A percentile compares a stretch with the other conserved stretches of the same genome.
Evolutionary conservation across 2,797 vertebrate genomes (phyloP).

Genomic region (Sebastes cheni): DNA sequence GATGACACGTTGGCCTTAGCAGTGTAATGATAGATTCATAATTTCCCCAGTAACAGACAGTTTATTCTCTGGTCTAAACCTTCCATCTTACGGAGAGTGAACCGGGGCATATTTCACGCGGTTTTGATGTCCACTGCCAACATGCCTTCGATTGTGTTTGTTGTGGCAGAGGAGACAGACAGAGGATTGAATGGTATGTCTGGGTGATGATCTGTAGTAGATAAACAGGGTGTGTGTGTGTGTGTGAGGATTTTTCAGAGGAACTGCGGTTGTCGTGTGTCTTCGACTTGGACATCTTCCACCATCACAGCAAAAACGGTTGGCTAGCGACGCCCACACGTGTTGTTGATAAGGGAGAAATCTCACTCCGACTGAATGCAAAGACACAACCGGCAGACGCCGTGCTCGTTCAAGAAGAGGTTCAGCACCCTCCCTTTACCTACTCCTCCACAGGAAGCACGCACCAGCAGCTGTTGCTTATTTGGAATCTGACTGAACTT

Average conservation of each 20-base stretch:
- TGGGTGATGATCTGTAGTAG: conserved; percentile 38
- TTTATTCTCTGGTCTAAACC: conserved; percentile 36
- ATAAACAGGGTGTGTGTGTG: conserved; percentile 27
- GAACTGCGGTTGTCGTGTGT: conserved; percentile 21
- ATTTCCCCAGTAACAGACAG: conserved; percentile 52
- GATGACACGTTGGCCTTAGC: conserved; percentile 47
- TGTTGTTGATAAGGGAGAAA: conserved; percentile 45
- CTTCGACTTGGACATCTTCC: conserved; percentile 45
- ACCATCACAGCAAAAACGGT: conserved; percentile 37
- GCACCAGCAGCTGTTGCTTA: conserved; percentile 33
- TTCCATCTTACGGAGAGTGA: conserved; percentile 29
- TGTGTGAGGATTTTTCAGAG: conserved; percentile 16
- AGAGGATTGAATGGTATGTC: conserved; percentile 22
- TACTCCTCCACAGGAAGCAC: conserved; percentile 13
- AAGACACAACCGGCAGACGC: conserved; percentile 34
- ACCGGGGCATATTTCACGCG: conserved; percentile 28
- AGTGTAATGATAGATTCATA: conserved; percentile 63
- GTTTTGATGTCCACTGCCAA: conserved; percentile 17
- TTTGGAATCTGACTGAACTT: conserved; percentile 30
- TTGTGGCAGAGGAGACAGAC: conserved; percentile 25
- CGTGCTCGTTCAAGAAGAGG: conserved; percentile 11
- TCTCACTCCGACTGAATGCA: conserved; percentile 37
- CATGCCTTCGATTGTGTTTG: conserved; percentile 16
- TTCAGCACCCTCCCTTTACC: conserved; percentile 15
- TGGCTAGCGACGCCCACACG: conserved; percentile 39